phyloP scores from a whole-genome alignment of 2,888 invertebrate species.

The Drosophila meridionalis region DNA sequence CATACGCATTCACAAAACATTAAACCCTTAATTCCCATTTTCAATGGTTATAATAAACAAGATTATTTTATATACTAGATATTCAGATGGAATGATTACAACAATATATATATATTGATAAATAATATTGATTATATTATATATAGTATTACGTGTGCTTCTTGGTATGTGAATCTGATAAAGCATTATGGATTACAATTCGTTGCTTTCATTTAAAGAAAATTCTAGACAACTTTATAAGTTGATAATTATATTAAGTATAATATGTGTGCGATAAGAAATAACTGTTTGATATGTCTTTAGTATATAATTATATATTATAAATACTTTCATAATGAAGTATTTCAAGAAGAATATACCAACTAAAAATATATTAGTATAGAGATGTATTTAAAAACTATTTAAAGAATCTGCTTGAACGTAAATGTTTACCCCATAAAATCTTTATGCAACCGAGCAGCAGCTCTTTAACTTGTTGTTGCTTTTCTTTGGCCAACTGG shows the following conservation, averaged over 20 bases:
- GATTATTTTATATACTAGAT: constrained; percentile 1
- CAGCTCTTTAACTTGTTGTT: neutral
- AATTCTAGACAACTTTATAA: constrained; percentile 2
- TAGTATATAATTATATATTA: neutral
- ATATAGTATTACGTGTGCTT: constrained; percentile 8
- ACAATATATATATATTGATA: neutral
- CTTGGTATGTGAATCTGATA: constrained; percentile 14
- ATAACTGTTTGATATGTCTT: neutral
- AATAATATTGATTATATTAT: neutral
- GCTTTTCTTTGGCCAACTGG: neutral
- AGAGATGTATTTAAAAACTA: too few species aligned
- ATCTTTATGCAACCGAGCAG: neutral
- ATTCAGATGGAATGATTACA: neutral
- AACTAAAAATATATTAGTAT: too few species aligned
- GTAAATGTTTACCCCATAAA: neutral
- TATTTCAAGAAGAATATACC: too few species aligned
- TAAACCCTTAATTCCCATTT: neutral
- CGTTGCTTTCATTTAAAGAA: neutral
- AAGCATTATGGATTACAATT: neutral
- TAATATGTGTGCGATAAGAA: constrained; percentile 1
- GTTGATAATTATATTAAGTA: neutral
- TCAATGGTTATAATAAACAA: neutral
- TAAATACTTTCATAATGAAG: neutral
- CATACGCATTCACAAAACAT: neutral
- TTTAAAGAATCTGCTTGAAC: neutral